Conservation (phyloP, 2,888 invertebrate species). For the Agriotes lineatus region DNA sequence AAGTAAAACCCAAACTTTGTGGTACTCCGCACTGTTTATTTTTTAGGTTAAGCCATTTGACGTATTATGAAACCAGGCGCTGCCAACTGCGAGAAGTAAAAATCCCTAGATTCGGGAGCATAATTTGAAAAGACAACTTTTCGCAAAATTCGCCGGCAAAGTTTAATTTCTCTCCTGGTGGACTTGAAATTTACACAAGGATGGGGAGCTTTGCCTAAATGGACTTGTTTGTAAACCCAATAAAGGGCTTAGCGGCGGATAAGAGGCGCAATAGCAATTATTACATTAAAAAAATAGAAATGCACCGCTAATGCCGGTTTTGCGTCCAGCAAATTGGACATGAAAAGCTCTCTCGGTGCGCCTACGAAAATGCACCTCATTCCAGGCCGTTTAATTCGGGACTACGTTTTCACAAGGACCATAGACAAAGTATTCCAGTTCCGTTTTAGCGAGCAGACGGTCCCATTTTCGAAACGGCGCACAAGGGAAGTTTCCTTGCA, state of each 20-base stretch:
- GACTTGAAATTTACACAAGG: too few relatives aligned
- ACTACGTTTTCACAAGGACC: constrained; percentile 42
- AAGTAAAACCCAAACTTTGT: constrained; percentile 34
- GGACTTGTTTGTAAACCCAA: too few relatives aligned
- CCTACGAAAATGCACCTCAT: neutral
- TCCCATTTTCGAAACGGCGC: constrained; percentile 39
- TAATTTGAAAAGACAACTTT: constrained; percentile 1
- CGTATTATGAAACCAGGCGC: neutral
- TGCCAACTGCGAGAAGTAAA: neutral
- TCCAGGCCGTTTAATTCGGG: constrained; percentile 9
- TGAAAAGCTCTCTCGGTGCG: too few relatives aligned
- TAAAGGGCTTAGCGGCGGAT: too few relatives aligned
- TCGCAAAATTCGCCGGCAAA: too few relatives aligned
- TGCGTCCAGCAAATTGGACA: too few relatives aligned
- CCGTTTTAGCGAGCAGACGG: constrained; percentile 43
- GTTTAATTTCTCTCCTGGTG: too few relatives aligned
- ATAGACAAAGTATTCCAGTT: constrained; percentile 39
- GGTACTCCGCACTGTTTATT: constrained; percentile 21
- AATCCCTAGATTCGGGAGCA: neutral
- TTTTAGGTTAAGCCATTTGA: constrained; percentile 51
- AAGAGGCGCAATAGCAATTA: too few relatives aligned
- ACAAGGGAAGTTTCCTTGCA: neutral
- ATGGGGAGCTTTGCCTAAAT: too few relatives aligned
- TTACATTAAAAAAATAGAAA: too few relatives aligned
- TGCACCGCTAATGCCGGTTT: too few relatives aligned